phyloP scores from a whole-genome alignment of 2,797 vertebrate genomes.

The Arnoldichthys spilopterus region DNA sequence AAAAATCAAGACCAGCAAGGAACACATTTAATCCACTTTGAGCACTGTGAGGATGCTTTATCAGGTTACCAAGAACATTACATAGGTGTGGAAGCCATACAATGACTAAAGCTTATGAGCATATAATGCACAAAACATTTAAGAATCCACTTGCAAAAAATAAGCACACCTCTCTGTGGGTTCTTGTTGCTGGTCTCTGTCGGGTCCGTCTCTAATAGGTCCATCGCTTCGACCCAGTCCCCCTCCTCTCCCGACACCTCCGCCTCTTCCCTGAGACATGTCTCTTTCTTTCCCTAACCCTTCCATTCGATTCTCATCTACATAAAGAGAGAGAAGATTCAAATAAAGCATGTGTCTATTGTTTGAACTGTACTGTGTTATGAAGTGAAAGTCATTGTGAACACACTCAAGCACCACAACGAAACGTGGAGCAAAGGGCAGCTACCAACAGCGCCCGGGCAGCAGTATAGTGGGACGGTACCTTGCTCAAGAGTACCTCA shows the following conservation, averaged over 20 bases:
- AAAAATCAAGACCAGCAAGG: neutral
- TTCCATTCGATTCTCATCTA: slow-evolving; percentile 88
- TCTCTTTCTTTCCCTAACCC: slow-evolving; percentile 65
- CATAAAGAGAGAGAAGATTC: slow-evolving; percentile 68
- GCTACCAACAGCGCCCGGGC: too few relatives aligned
- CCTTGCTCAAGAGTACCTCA: too few relatives aligned
- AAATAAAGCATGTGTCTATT: neutral
- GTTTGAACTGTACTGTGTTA: neutral
- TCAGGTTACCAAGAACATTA: too few relatives aligned
- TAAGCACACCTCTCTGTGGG: slow-evolving; percentile 39
- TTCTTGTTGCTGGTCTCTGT: slow-evolving; percentile 35
- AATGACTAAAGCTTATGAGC: neutral
- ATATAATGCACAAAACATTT: neutral
- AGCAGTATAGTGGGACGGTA: too few relatives aligned
- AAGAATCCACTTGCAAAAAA: neutral
- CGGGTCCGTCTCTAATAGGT: slow-evolving; percentile 29
- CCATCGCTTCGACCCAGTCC: slow-evolving; percentile 71
- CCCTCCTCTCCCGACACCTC: slow-evolving; percentile 68
- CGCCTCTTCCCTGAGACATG: slow-evolving; percentile 45
- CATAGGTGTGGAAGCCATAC: too few relatives aligned
- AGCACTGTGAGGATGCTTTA: neutral
- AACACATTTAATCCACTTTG: neutral
- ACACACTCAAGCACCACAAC: too few relatives aligned
- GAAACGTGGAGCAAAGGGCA: too few relatives aligned
- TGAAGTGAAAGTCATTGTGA: too few relatives aligned